Base-by-base conservation (phyloP, 2,113 vertebrate genomes). In the Reinhardtius hippoglossoides region DNA sequence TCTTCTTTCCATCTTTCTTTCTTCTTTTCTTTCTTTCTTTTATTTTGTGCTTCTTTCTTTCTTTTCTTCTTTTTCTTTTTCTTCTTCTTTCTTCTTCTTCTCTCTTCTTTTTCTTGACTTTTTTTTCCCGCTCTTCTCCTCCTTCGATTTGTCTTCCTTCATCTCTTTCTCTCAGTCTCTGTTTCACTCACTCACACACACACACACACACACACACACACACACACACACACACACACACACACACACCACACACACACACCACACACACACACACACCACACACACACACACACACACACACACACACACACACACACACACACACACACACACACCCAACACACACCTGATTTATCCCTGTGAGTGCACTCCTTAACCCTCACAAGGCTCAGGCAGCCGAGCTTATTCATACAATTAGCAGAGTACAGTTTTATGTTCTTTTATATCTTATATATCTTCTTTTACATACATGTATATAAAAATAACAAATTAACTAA, bases 361-460 rank as follows among this genome's bases (percentile, higher is more conserved):
- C 56, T 23, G 46, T 67, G 65, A 69, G 26, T 74, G 44, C 54
- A 66, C 78, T 76, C 48, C 57, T 74, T 85, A 87, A 79, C 78
- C 82, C 74, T 55, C 75, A 67, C 56, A 31, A 54, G 64, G 31
- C 57, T 76, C 70, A 57, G 42, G 61, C 73, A 75, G 60, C 31
- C 14, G 16, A 56, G 21, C 37, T 82, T 85, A 37, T 37, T 37
- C 35, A 78, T 80, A 73, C 81, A 87, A 88, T 84, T 79, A 50
- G 44, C 44, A 67, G 52, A 69, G 58, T 58, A 78, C 66, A 63
- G 16, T 76, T 86, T 79, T 76, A 71, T 78, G 71, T 35, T 50
- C 48, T 65, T 63, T 48, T 23, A 24, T 16, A 14, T 46, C 14
- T 16, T 37, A 2, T 37, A 37, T 37, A 2, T 46, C 21, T n/a